These are phyloP conservation scores for Echiichthys vipera DNA, from an alignment of 2,797 vertebrate genomes.

Conservation along the genomic window DNA sequence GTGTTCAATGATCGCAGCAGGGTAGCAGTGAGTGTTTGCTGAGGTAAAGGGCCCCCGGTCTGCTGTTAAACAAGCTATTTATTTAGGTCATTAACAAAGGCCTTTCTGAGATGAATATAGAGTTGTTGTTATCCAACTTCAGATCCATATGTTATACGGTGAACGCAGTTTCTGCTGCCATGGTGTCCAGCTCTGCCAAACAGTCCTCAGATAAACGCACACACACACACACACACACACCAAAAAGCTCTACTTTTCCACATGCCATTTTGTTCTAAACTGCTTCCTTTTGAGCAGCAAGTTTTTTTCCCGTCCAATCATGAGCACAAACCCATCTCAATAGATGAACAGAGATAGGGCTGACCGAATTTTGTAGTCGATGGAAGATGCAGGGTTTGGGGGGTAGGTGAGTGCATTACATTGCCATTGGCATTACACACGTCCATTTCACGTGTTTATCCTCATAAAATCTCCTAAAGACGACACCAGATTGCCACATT, in stretches of 20 bases:
- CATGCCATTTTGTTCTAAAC: conserved; percentile 37
- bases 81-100: conserved; percentile 7
- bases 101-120: not conserved
- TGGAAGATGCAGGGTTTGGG: too few relatives aligned
- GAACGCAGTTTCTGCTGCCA: not conserved
- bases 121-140: not conserved
- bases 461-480: too few relatives aligned
- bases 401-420: too few relatives aligned
- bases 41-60: not conserved
- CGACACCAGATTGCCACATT: too few relatives aligned
- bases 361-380: too few relatives aligned
- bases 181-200: not conserved
- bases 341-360: too few relatives aligned
- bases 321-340: conserved; percentile 34
- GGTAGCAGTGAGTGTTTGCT: conserved; percentile 1
- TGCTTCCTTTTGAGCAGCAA: conserved; percentile 3
- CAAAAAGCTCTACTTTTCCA: not conserved
- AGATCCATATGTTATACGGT: not conserved
- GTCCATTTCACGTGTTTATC: too few relatives aligned
- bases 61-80: conserved; percentile 7
- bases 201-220: conserved; percentile 1
- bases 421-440: too few relatives aligned
- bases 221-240: not conserved
- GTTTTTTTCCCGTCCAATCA: conserved; percentile 15
- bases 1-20: conserved; percentile 24